A percentile compares a stretch with the other conserved stretches of the same genome.
phyloP scores from a whole-genome alignment of 2,113 vertebrate genomes.

The Misgurnus anguillicaudatus region DNA sequence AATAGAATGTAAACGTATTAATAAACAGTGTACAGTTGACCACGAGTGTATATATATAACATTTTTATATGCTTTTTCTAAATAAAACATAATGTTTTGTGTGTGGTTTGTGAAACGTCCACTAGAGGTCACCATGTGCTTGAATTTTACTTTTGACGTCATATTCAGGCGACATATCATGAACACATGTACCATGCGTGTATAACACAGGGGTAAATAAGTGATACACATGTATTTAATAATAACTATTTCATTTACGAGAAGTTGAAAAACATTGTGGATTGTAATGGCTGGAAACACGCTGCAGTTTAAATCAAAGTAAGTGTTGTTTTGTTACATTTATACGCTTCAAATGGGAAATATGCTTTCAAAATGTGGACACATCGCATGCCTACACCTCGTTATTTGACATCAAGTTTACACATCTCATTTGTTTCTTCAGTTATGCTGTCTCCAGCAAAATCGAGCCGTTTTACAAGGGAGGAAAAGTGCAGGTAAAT shows the following conservation, averaged over 20 bases:
- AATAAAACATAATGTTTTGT: not conserved
- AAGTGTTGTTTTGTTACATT: conserved; percentile 49
- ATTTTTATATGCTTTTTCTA: no score
- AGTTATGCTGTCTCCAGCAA: conserved; percentile 84
- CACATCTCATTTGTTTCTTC: conserved; percentile 22
- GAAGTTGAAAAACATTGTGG: not conserved
- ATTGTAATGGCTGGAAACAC: conserved; percentile 65
- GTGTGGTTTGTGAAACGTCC: not conserved
- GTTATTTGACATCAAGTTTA: not conserved
- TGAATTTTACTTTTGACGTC: conserved; percentile 8
- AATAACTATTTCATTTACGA: not conserved
- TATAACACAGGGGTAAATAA: not conserved
- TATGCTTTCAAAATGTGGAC: not conserved
- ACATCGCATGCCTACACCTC: not conserved
- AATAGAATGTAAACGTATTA: no score
- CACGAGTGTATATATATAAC: no score
- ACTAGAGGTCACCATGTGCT: not conserved
- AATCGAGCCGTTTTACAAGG: conserved; percentile 96
- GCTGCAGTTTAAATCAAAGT: conserved; percentile 77
- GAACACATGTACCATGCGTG: conserved; percentile 46
- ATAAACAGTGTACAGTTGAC: no score
- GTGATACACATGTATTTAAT: not conserved
- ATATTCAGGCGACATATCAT: conserved; percentile 27
- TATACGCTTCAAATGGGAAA: not conserved
- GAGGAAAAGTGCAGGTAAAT: conserved; percentile 90